These are phyloP conservation scores for Amblyornis subalaris DNA, from an alignment of 2,113 vertebrate species.

Conservation along the genomic window DNA sequence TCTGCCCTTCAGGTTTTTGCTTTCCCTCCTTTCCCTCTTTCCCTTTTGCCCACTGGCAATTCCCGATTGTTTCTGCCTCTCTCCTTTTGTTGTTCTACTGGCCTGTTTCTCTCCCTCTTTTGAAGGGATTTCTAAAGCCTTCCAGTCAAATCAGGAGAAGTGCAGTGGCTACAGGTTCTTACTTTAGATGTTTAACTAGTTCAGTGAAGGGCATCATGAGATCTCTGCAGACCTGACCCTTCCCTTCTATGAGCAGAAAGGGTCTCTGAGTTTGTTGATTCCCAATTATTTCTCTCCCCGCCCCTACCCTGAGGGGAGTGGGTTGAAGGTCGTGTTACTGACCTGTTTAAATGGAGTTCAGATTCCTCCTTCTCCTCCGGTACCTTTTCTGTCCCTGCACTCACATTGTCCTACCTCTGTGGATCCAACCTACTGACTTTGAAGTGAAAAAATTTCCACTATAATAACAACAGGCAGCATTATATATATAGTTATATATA, in stretches of 20 bases:
- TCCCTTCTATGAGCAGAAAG: neutral
- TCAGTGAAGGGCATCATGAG: conserved; percentile 17
- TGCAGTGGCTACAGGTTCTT: neutral
- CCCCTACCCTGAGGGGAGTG: neutral
- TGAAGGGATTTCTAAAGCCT: neutral
- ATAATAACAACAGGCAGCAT: neutral
- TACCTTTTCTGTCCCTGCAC: neutral
- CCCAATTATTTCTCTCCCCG: neutral
- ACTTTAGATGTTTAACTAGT: neutral
- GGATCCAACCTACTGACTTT: neutral
- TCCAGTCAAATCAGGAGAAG: conserved; percentile 31
- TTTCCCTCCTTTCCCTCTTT: conserved; percentile 1
- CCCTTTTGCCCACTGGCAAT: neutral
- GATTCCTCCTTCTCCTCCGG: neutral
- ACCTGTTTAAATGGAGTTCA: neutral
- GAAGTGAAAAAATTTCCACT: neutral
- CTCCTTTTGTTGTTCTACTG: neutral
- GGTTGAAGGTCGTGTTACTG: conserved; percentile 31
- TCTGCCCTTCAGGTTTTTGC: neutral
- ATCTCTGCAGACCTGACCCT: neutral
- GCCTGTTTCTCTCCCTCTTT: neutral
- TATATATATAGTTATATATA: neutral
- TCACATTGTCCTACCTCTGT: neutral
- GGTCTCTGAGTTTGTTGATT: neutral
- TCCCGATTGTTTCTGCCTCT: neutral